Evolutionary conservation across 2,797 vertebrate species (phyloP).

Genomic region (Enteromius anoplus): DNA sequence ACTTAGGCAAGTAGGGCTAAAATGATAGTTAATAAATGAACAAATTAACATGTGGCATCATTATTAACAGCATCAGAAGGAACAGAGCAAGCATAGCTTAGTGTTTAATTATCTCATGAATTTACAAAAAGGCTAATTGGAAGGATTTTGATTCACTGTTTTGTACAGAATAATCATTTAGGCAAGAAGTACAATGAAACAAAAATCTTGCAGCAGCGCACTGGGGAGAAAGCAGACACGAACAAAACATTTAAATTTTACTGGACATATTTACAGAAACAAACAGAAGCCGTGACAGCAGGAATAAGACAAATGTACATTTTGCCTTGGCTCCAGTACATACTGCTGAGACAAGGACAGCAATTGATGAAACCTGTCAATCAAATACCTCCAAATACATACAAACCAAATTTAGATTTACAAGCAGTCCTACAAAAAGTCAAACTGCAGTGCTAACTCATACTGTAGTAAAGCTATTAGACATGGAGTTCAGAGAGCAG

Average conservation of each 20-base stretch:
- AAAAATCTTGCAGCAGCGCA: slow-evolving; percentile 19
- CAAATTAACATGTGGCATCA: slow-evolving; percentile 56
- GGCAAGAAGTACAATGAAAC: slow-evolving; percentile 14
- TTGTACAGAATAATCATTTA: slow-evolving; percentile 47
- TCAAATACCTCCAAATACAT: neutral
- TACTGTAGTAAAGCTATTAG: slow-evolving; percentile 7
- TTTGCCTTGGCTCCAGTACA: neutral
- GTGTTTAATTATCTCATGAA: slow-evolving; percentile 63
- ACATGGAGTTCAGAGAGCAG: slow-evolving; percentile 3
- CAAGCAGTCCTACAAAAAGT: neutral
- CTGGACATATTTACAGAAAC: slow-evolving; percentile 1
- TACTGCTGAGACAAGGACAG: neutral
- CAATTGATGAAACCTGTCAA: neutral
- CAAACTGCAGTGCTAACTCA: neutral
- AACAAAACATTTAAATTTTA: neutral
- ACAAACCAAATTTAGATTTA: neutral
- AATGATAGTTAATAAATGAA: slow-evolving; percentile 60
- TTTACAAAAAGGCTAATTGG: slow-evolving; percentile 54
- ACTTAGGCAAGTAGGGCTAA: slow-evolving; percentile 54
- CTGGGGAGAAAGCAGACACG: slow-evolving; percentile 1
- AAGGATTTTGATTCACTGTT: slow-evolving; percentile 56
- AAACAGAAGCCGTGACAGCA: neutral
- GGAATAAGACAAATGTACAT: neutral
- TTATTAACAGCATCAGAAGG: slow-evolving; percentile 60
- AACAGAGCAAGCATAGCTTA: slow-evolving; percentile 52